Evolutionary conservation across 2,113 vertebrate genomes (phyloP).

Genomic region (Pandion haliaetus): DNA sequence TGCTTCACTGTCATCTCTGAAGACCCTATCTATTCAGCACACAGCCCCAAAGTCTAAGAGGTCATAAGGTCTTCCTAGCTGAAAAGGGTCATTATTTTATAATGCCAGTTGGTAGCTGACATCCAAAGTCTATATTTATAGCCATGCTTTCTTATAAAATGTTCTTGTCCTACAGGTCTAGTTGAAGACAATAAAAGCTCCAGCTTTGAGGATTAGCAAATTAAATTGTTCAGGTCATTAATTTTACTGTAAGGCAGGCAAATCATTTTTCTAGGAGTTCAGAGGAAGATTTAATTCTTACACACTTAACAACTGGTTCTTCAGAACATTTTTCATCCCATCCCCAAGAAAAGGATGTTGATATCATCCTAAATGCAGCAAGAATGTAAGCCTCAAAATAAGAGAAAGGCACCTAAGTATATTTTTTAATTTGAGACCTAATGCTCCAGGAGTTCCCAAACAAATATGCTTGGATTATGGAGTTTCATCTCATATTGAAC

Average conservation of each 20-base stretch:
- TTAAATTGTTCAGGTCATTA: background rate
- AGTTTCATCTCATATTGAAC: background rate
- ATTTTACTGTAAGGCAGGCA: background rate
- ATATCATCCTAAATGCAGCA: background rate
- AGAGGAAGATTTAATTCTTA: background rate
- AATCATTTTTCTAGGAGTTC: background rate
- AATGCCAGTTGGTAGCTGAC: constrained; percentile 20
- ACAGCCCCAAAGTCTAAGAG: background rate
- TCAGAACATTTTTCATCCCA: background rate
- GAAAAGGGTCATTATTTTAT: constrained; percentile 5
- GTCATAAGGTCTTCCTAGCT: background rate
- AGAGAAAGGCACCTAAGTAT: background rate
- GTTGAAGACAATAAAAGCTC: background rate
- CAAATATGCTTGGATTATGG: background rate
- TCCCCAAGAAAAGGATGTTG: background rate
- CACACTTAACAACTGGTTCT: background rate
- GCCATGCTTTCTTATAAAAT: background rate
- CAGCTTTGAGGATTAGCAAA: background rate
- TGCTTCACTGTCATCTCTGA: constrained; percentile 13
- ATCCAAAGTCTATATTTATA: constrained; percentile 23
- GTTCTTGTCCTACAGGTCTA: background rate
- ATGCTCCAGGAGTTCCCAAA: background rate
- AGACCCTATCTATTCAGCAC: background rate
- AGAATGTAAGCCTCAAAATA: background rate
- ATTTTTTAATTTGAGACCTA: background rate